These are phyloP conservation scores for Parthenolecanium corni DNA, from an alignment of 2,888 invertebrate species.

Conservation along the genomic window DNA sequence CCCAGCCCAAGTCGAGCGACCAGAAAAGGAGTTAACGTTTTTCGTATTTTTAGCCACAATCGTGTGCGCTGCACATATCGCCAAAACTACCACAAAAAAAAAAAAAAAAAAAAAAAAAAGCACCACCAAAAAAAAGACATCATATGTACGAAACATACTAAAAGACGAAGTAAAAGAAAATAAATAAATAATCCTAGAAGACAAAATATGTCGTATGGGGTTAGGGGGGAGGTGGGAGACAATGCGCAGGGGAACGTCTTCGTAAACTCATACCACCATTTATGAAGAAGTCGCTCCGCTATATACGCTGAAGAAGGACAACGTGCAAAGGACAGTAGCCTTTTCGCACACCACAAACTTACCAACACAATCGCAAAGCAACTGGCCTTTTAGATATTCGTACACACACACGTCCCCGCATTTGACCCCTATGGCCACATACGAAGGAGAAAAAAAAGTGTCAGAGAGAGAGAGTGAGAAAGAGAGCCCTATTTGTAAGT, in stretches of 20 bases:
- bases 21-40: not conserved
- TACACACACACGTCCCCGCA: too few relatives aligned
- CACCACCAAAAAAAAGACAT: not conserved
- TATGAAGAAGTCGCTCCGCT: too few relatives aligned
- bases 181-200: too few relatives aligned
- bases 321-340: constrained; percentile 3
- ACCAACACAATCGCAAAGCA: too few relatives aligned
- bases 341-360: not conserved
- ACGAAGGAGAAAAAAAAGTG: too few relatives aligned
- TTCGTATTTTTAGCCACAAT: too few relatives aligned
- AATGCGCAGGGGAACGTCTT: constrained; percentile 10
- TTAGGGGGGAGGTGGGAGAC: not conserved
- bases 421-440: constrained; percentile 17
- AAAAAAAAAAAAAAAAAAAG: constrained; percentile 1
- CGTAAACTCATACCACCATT: too few relatives aligned
- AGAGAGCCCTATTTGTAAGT: too few relatives aligned
- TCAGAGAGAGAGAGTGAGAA: too few relatives aligned
- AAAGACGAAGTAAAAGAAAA: not conserved
- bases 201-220: too few relatives aligned
- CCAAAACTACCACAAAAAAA: not conserved
- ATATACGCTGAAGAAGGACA: too few relatives aligned
- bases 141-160: constrained; percentile 1
- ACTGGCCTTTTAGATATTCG: not conserved
- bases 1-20: not conserved
- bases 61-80: not conserved